These are phyloP conservation scores for Osmerus mordax DNA, from an alignment of 2,113 vertebrate genomes.

Conservation along the genomic window DNA sequence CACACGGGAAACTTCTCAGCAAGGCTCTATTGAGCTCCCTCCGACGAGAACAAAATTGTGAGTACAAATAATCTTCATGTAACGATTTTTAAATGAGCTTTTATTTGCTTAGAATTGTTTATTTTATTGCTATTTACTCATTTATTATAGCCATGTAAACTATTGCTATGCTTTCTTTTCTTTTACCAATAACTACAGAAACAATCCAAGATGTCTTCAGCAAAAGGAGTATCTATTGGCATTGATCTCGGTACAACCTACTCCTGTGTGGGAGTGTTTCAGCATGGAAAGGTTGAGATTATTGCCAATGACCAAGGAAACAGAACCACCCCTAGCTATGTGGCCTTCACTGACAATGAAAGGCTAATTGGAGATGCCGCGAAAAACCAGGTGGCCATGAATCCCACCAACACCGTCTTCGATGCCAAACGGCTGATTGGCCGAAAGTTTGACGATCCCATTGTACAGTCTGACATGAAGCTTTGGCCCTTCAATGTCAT, in stretches of 20 bases:
- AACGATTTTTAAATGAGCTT: no score
- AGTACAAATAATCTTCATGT: no score
- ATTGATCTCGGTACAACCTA: conserved; percentile 1
- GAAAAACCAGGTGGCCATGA: conserved; percentile 85
- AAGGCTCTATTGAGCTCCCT: conserved; percentile 23
- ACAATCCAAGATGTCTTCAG: conserved; percentile 27
- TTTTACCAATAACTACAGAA: background rate
- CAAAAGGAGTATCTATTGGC: background rate
- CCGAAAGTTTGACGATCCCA: conserved; percentile 34
- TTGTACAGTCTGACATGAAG: conserved; percentile 70
- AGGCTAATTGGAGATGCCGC: conserved; percentile 83
- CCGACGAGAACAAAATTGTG: no score
- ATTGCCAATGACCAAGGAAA: conserved; percentile 88
- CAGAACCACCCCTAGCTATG: conserved; percentile 84
- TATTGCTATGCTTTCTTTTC: background rate
- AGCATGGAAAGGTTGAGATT: conserved; percentile 86
- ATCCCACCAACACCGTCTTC: conserved; percentile 83
- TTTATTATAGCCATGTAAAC: no score
- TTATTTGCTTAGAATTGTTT: no score
- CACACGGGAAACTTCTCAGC: background rate
- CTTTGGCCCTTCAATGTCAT: conserved; percentile 73
- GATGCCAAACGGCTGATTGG: conserved; percentile 85
- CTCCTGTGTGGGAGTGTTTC: conserved; percentile 77
- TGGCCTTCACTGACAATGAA: conserved; percentile 86
- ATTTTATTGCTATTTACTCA: no score